Conservation (phyloP, 2,797 vertebrate genomes). For the Simalia tracyae region DNA sequence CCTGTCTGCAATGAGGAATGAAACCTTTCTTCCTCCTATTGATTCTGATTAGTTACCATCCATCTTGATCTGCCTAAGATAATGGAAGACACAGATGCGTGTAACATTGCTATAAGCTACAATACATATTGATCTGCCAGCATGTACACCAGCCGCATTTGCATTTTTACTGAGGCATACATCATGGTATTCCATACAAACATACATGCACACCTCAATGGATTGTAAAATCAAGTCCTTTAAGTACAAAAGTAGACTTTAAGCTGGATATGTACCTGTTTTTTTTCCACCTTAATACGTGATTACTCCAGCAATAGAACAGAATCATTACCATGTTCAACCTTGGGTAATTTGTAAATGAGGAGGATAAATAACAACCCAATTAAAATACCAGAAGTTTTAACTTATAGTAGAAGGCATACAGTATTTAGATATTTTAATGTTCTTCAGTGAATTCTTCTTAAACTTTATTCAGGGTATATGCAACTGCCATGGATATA, state of each 20-base stretch:
- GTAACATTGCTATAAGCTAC: not conserved
- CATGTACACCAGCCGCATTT: not conserved
- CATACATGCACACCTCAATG: not conserved
- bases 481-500: not conserved
- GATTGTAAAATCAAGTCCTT: not conserved
- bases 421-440: not conserved
- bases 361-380: not conserved
- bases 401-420: not conserved
- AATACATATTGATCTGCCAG: not conserved
- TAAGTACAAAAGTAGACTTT: slow-evolving; percentile 4
- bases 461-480: not conserved
- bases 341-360: not conserved
- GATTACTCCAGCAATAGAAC: not conserved
- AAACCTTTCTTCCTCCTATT: not conserved
- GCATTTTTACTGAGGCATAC: not conserved
- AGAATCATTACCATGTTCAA: not conserved
- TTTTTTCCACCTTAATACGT: not conserved
- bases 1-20: not conserved
- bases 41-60: slow-evolving; percentile 2
- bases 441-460: not conserved
- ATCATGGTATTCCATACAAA: not conserved
- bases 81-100: slow-evolving; percentile 12
- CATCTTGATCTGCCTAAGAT: not conserved
- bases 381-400: not conserved
- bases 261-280: not conserved